Conservation (phyloP, 2,888 invertebrate species). For the Brachyptera risi region DNA sequence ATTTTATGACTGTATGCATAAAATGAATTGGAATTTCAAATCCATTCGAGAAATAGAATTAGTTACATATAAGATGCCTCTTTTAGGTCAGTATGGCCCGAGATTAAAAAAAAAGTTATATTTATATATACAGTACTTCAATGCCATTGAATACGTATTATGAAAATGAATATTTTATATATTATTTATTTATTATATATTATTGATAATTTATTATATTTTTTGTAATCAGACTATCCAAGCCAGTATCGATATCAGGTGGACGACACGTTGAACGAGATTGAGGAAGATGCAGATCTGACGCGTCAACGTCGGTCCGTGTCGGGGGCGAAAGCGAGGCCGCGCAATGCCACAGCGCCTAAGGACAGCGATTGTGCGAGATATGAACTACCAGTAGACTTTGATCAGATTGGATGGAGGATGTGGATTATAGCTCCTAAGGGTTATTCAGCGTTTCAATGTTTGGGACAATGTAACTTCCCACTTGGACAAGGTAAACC, state of each 20-base stretch:
- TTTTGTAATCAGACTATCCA: slow-evolving; percentile 28
- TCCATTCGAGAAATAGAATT: too few relatives aligned
- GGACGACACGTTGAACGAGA: slow-evolving; percentile 29
- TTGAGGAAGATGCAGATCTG: slow-evolving; percentile 6
- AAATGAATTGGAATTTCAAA: too few relatives aligned
- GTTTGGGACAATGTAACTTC: slow-evolving; percentile 54
- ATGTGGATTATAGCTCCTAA: slow-evolving; percentile 60
- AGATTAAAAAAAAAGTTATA: too few relatives aligned
- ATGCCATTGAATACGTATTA: too few relatives aligned
- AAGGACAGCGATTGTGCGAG: slow-evolving; percentile 41
- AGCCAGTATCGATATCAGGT: slow-evolving; percentile 37
- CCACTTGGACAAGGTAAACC: slow-evolving; percentile 47
- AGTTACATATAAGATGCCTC: too few relatives aligned
- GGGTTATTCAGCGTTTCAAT: slow-evolving; percentile 57
- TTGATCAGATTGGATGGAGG: slow-evolving; percentile 57
- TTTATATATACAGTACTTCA: too few relatives aligned
- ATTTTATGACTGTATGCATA: too few relatives aligned
- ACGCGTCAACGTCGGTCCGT: slow-evolving; percentile 21
- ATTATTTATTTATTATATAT: too few relatives aligned
- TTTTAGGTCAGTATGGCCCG: too few relatives aligned
- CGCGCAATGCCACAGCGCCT: slow-evolving; percentile 33
- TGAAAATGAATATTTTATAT: too few relatives aligned
- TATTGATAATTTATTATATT: too few relatives aligned
- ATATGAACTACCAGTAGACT: slow-evolving; percentile 53
- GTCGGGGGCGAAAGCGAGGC: not conserved